Evolutionary conservation across 2,113 vertebrate genomes (phyloP), one percentile per base, ranked within the genome.

Genomic region (Perca schrenkii): DNA sequence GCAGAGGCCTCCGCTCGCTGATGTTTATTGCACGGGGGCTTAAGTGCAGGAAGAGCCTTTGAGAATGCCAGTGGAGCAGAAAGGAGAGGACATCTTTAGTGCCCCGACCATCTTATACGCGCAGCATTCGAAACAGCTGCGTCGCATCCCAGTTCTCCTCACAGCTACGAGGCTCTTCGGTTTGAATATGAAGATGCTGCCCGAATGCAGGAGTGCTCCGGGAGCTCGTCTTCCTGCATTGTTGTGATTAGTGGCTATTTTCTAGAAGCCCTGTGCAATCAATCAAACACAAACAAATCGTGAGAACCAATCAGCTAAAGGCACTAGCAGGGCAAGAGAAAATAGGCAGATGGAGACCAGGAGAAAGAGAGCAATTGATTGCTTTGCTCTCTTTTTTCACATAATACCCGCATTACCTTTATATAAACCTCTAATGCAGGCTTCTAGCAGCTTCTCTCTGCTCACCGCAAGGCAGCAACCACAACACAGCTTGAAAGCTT

Each of bases 21-120:
- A 91, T 93, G 92, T 93, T 94, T 94, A 92, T 86, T 89, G 86
- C 82, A 87, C 43, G 40, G 79, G 61, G 79, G 75, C 78, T 91
- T 91, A 91, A 90, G 83, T 82, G 86, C 86, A 88, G 88, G 82
- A 83, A 80, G 82, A 88, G 74, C 66, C 57, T 91, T 83, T 86
- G 78, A 92, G 74, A 77, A 86, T 77, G 82, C 82, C 91, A 94
- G 72, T 47, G 25, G 79, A 92, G 89, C 92, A 91, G 86, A 91
- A 85, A 88, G 85, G 83, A 78, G 89, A 86, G 66, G 91, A 91
- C 84, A 84, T 89, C 53, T 93, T 91, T 86, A 93, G 86, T 90
- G 79, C 82, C 60, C 56, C 34, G n/a, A 50, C 78, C 54, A 71
- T 80, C 85, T 92, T 83, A 81, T 67, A 82, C 83, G 43, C 79